Conservation (phyloP, 2,888 invertebrate genomes). For the Synergus umbraculus region DNA sequence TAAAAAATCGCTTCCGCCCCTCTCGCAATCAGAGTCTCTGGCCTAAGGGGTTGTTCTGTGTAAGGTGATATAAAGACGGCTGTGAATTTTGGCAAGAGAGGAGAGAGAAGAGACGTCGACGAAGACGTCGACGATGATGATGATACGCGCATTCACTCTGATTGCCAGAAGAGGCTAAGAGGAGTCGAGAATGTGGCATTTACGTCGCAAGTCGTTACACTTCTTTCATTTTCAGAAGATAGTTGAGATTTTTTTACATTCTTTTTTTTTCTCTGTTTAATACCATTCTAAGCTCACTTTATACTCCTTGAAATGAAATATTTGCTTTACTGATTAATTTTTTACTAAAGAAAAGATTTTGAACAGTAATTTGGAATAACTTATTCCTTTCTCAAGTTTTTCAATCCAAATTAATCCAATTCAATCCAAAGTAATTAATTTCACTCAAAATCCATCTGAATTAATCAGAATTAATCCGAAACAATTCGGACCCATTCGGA, state of each 20-base stretch:
- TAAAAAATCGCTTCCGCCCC: constrained; percentile 63
- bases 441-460: too few species aligned
- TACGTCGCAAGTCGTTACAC: constrained; percentile 55
- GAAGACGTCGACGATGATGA: constrained; percentile 60
- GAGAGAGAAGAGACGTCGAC: constrained; percentile 41
- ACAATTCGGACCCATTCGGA: too few species aligned
- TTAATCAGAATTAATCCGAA: too few species aligned
- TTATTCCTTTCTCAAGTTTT: too few species aligned
- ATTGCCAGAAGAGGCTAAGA: constrained; percentile 56
- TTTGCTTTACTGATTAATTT: neutral
- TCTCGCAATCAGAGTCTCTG: constrained; percentile 48
- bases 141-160: constrained; percentile 61
- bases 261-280: neutral
- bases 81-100: constrained; percentile 44
- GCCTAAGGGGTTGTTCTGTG: constrained; percentile 32
- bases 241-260: neutral
- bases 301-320: too few species aligned
- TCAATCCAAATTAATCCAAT: too few species aligned
- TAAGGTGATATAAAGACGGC: constrained; percentile 40
- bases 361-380: neutral
- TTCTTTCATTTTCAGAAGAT: constrained; percentile 50
- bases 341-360: neutral
- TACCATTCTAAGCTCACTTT: neutral
- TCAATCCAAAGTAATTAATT: too few species aligned
- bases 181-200: constrained; percentile 50